Evolutionary conservation across 2,888 invertebrate genomes (phyloP).

Genomic region (Himalopsyche tibetana): DNA sequence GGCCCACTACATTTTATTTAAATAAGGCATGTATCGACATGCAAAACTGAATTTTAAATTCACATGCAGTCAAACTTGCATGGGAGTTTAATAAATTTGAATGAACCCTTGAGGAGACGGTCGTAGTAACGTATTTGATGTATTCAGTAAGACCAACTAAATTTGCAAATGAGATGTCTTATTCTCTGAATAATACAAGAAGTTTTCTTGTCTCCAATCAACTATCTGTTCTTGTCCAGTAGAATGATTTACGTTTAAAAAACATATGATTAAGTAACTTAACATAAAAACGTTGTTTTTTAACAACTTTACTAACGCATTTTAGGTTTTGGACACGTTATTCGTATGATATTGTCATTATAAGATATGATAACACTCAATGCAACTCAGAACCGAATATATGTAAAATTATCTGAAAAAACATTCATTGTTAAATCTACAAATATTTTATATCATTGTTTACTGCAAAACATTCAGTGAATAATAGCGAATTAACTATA

Average conservation of each 20-base stretch:
- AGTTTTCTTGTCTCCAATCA: background rate
- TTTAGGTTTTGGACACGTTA: no score
- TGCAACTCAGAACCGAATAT: no score
- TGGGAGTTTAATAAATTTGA: conserved; percentile 62
- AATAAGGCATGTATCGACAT: conserved; percentile 40
- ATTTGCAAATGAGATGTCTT: conserved; percentile 38
- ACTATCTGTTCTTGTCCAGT: background rate
- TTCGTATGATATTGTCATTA: no score
- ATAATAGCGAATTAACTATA: no score
- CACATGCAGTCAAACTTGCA: conserved; percentile 59
- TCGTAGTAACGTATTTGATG: background rate
- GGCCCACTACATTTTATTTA: conserved; percentile 27
- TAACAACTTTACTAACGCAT: no score
- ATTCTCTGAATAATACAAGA: conserved; percentile 6
- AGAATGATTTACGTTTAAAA: background rate
- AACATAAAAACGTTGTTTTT: no score
- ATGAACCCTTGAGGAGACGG: background rate
- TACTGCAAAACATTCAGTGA: no score
- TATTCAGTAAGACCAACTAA: background rate
- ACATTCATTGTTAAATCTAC: no score
- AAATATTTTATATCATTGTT: no score
- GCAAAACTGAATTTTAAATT: conserved; percentile 57
- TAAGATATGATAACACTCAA: no score
- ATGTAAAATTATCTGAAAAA: no score
- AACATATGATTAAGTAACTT: background rate